phyloP scores from a whole-genome alignment of 2,113 vertebrate genomes.

The Catharus bicknelli region DNA sequence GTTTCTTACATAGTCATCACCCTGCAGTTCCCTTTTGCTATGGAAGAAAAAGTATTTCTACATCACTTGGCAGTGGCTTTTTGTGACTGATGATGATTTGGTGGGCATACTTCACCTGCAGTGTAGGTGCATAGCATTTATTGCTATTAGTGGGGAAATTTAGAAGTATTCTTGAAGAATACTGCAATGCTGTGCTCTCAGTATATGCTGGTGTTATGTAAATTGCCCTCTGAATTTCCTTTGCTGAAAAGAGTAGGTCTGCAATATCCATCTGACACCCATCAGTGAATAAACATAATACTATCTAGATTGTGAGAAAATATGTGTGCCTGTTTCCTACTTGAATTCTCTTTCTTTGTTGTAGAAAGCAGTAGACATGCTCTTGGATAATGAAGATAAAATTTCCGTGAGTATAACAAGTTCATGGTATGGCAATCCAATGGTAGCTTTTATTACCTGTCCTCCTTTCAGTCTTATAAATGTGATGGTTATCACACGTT shows the following conservation, averaged over 20 bases:
- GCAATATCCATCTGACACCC: neutral
- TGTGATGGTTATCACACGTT: neutral
- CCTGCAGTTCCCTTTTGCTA: neutral
- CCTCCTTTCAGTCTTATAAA: neutral
- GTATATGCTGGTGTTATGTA: neutral
- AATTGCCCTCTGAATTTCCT: neutral
- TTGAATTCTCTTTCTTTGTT: conserved; percentile 24
- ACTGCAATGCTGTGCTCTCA: neutral
- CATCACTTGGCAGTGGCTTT: neutral
- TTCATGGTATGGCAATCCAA: neutral
- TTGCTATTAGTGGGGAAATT: neutral
- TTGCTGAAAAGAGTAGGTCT: neutral
- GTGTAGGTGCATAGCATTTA: neutral
- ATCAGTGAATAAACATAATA: neutral
- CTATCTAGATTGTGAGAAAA: neutral
- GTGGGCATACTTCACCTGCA: neutral
- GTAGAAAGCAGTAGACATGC: conserved; percentile 99
- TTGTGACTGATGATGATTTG: neutral
- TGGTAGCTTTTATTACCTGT: neutral
- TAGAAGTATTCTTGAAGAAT: neutral
- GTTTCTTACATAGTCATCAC: neutral
- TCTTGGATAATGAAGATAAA: conserved; percentile 98
- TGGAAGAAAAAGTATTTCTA: neutral
- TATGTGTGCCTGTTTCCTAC: neutral
- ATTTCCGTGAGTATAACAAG: conserved; percentile 86